Base-by-base conservation (phyloP, 2,797 vertebrate genomes). In the Selene dorsalis region DNA sequence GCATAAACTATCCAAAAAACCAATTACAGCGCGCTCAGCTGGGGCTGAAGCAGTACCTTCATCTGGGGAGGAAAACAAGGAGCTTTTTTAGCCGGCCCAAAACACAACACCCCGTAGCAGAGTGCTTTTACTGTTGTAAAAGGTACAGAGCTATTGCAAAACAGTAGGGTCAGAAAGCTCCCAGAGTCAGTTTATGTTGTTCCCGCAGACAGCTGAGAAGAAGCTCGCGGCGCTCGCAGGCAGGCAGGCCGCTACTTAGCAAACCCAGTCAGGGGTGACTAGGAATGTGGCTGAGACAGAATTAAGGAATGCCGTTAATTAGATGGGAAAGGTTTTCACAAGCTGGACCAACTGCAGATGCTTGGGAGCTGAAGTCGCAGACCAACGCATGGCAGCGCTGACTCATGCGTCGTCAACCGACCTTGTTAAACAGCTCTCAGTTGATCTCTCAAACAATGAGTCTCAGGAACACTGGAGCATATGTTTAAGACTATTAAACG, bases 241-340 rank as follows among this genome's bases (percentile, higher is more conserved):
- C 83, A 75, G 70, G 35, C 83, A 75, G 70, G 35, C 68, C 59
- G 60, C 82, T 61, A 80, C 89, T 83, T 64, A 72, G 80, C 52
- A 32, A 59, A 82, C 91, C 83, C 92, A 89, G 92, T 82, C 77
- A 91, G 92, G 90, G 91, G 90, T 87, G 90, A 92, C 91, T 68
- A 82, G 90, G 84, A 88, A 91, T 90, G 87, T 77, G 82, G 84
- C 89, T 93, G 91, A 93, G 88, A 88, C 89, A 92, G 82, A 90
- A 91, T 91, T 87, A 89, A 89, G 85, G 90, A 86, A 93, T 90
- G 89, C 79, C 67, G 68, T 60, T 90, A 91, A 93, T 91, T 92
- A 76, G 83, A 77, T 32, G 35, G 55, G 65, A 76, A 76, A 60
- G 26, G 62, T 84, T 87, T 84, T 87, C 83, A 87, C 72, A 71